Percentiles rank a stretch among this genome's conserved stretches.
These are phyloP conservation scores for Elaphurus davidianus DNA, from an alignment of 2,113 vertebrate species.

Conservation along the genomic window DNA sequence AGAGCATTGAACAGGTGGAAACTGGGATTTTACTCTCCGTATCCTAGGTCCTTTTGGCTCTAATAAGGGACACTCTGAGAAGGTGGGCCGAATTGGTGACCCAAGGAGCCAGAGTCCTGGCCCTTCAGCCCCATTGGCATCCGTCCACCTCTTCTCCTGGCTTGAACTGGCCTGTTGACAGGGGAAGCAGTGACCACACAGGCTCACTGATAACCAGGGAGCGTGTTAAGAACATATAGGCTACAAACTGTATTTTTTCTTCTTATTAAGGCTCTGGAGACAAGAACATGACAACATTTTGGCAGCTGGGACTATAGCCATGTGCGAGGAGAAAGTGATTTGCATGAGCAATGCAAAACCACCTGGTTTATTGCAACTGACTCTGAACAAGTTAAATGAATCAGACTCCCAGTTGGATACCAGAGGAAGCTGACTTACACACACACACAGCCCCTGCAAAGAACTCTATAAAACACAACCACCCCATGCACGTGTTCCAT, in stretches of 20 bases:
- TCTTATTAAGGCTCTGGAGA: constrained; percentile 75
- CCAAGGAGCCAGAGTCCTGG: background rate
- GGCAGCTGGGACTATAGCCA: constrained; percentile 75
- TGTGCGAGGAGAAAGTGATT: constrained; percentile 75
- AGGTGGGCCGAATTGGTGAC: background rate
- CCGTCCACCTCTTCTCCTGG: background rate
- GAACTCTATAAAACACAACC: background rate
- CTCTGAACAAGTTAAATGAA: constrained; percentile 70
- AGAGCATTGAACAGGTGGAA: background rate
- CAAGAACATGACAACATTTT: constrained; percentile 78
- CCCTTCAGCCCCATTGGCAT: background rate
- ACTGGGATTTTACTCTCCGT: background rate
- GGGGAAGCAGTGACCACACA: background rate
- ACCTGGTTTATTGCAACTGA: constrained; percentile 74
- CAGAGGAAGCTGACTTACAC: constrained; percentile 39
- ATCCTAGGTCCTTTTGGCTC: background rate
- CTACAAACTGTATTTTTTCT: constrained; percentile 65
- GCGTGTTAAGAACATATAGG: constrained; percentile 26
- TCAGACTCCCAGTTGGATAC: constrained; percentile 68
- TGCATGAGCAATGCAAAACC: constrained; percentile 75
- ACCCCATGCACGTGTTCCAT: background rate
- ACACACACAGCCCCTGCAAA: background rate
- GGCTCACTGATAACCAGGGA: background rate
- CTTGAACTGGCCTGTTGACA: background rate
- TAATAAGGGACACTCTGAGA: background rate